Evolutionary conservation across 2,888 invertebrate species (phyloP), one percentile per base, ranked within the genome.

Genomic region (Cancer borealis): DNA sequence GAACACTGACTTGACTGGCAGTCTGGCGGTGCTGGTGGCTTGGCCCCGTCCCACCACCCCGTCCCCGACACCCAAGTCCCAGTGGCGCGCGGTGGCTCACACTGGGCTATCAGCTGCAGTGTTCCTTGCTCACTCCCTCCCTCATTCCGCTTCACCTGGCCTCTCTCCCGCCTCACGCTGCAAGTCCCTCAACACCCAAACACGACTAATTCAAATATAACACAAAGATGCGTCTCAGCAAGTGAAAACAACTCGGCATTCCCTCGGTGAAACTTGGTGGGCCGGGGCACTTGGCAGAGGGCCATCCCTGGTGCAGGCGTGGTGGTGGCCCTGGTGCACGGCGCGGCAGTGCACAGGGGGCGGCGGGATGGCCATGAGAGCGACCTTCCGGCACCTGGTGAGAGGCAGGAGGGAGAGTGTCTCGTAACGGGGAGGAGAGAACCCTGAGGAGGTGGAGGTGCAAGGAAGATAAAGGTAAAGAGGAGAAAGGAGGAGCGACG

Each of bases 221-320:
- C 92, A 92, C 84, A 39, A 60, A 91, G 30, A 79, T 30, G 30
- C 30, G 30, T 79, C 30, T 73, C 73, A 26, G 39, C 46, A 45
- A 73, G 49, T 73, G 60, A 91, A 73, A 66, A 39, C 54, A 39
- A 14, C 66, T 12, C 91, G 39, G 45, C 88, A 88, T 47, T 49
- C 47, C 46, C 88, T 88, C 21, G 47, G 47, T 30, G 91, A 91
- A 46, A 46, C 73, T 39, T 39, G 66, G 73, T 73, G 73, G 91
- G 73, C 91, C 60, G n/a, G 12, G 91, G 73, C 91, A 91, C 73
- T 91, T 91, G 91, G 91, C 91, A 91, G 46, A 73, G 91, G 91
- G 91, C 91, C 91, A 91, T 91, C 91, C 60, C 21, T 6, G 46
- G 88, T 39, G 88, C 88, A 88, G 88, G 88, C 46, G 47, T n/a